Base-by-base conservation (phyloP, 2,888 invertebrate genomes). In the Cheilosia scutellata region DNA sequence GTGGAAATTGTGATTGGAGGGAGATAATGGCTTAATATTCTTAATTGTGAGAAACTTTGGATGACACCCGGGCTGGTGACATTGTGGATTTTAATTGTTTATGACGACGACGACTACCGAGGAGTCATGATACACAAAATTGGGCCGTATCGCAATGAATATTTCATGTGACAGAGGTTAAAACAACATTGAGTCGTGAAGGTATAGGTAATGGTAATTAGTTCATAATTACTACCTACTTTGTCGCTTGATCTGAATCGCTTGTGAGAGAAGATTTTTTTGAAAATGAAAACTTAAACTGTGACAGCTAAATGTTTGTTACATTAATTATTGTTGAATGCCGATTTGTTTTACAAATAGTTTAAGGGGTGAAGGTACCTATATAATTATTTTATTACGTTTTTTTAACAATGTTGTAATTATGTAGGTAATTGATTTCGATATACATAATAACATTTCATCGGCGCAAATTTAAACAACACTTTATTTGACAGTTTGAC, bases 11-110 rank as follows among this genome's bases (percentile, higher is more conserved):
- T 53, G 62, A 74, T 78, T 72, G 66, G 37, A 82, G 60, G 62
- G 44, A 82, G 65, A 82, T 86, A 86, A 86, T 86, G 77, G 68
- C 86, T 86, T 86, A 82, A 86, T 86, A 76, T 82, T 58, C 76
- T 76, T 86, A 86, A 86, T 82, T 86, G 82, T 86, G 86, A 77
- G 86, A 86, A 86, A 76, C 55, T 72, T 33, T 49, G 51, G 57
- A 72, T 77, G 72, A 62, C 66, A 66, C 58, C 58, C 68, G 72
- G 66, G 66, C 62, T 86, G 71, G 63, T 60, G 57, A 62, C 62
- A 42, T 53, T 72, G 55, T 72, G 57, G 57, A 57, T 57, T 68
- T 79, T 74, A 79, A 75, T 58, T 84, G 74, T 37, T 49, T 58
- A 40, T 29, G 20, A n/a, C 7, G 16, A 47, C 20, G 44, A 9